phyloP scores from a whole-genome alignment of 2,888 invertebrate species.

The Apamea crenata region DNA sequence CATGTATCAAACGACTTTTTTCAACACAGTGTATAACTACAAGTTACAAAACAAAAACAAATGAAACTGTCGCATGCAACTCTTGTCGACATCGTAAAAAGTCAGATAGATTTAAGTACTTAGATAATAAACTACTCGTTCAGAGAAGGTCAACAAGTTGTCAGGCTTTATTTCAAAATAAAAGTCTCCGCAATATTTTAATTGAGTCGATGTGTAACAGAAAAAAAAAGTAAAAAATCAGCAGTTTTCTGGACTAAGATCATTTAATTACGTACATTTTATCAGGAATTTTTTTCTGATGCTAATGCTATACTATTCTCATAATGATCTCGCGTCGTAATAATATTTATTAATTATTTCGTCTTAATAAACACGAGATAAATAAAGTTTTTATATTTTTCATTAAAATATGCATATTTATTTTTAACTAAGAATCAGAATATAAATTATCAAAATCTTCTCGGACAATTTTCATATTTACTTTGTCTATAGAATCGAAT shows the following conservation, averaged over 20 bases:
- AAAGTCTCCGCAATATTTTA: conserved; percentile 8
- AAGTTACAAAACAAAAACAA: not conserved
- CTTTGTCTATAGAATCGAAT: not conserved
- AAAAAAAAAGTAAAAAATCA: not conserved
- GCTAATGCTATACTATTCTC: not conserved
- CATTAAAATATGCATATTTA: not conserved
- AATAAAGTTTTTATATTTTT: not conserved
- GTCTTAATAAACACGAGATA: not conserved
- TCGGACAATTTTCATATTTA: not conserved
- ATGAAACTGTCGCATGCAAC: not conserved
- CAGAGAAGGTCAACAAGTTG: conserved; percentile 52
- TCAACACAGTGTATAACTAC: not conserved
- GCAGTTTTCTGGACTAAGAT: not conserved
- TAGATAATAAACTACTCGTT: conserved; percentile 17
- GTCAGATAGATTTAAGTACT: conserved; percentile 5
- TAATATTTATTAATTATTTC: not conserved
- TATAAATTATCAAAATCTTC: not conserved
- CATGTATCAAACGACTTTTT: not conserved
- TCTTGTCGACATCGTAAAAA: conserved; percentile 13
- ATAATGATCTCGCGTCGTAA: not conserved
- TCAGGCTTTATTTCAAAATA: conserved; percentile 23
- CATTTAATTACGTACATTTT: not conserved
- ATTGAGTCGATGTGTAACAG: not conserved
- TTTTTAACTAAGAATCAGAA: not conserved
- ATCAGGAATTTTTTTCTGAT: not conserved